These are phyloP conservation scores for Urechis unicinctus DNA, from an alignment of 2,888 invertebrate species.

Conservation along the genomic window DNA sequence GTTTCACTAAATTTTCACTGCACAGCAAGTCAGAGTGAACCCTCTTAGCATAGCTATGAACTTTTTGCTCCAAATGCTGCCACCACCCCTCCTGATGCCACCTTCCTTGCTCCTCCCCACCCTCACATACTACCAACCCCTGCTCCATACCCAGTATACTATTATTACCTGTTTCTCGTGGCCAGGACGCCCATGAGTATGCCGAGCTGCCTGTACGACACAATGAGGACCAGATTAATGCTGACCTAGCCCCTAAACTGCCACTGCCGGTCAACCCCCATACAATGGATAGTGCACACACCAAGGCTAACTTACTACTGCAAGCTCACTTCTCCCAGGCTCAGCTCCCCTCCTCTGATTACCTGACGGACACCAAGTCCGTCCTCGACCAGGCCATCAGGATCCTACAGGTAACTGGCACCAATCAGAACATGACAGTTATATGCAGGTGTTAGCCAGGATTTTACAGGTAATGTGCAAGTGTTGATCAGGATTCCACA, in stretches of 20 bases:
- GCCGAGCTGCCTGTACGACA: constrained; percentile 92
- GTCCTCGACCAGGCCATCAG: constrained; percentile 93
- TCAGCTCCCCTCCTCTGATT: constrained; percentile 83
- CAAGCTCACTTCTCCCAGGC: constrained; percentile 88
- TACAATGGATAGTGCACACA: constrained; percentile 82
- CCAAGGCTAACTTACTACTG: constrained; percentile 85
- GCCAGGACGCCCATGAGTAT: constrained; percentile 73
- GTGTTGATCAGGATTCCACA: no score
- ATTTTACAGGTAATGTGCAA: not conserved
- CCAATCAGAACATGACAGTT: no score
- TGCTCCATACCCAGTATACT: not conserved
- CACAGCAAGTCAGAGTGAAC: no score
- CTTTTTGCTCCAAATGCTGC: not conserved
- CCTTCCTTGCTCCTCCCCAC: not conserved
- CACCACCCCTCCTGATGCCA: not conserved
- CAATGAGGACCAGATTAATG: constrained; percentile 90
- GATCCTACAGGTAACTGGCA: constrained; percentile 69
- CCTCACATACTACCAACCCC: not conserved
- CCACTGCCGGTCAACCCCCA: constrained; percentile 67
- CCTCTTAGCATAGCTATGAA: no score
- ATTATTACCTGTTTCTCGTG: not conserved
- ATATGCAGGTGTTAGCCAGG: no score
- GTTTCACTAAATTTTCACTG: no score
- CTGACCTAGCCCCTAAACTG: constrained; percentile 72
- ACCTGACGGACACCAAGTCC: constrained; percentile 90